phyloP scores from a whole-genome alignment of 35 echinoderm and acorn worm genomes.

The Amphiura filiformis region DNA sequence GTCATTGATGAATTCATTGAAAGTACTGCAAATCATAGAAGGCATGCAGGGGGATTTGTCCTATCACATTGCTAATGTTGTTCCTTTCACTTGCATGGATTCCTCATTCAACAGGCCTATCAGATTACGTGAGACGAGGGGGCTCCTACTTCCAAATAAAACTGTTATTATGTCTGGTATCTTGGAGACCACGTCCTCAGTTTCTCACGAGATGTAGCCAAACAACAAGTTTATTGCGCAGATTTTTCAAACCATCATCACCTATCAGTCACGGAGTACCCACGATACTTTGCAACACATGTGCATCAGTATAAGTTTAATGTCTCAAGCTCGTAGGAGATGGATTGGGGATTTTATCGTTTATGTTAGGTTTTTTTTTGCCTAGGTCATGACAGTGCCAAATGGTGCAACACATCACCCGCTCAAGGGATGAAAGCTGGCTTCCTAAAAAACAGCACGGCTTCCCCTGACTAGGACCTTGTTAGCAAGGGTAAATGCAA shows the following conservation, averaged over 20 bases:
- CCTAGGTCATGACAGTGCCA: not conserved
- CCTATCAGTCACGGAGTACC: not conserved
- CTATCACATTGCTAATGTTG: too few relatives aligned
- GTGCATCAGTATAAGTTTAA: not conserved
- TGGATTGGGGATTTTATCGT: too few relatives aligned
- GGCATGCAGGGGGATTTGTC: too few relatives aligned
- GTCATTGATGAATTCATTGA: too few relatives aligned
- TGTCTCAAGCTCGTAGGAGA: not conserved
- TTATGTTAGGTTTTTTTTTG: not conserved
- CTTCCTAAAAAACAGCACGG: not conserved
- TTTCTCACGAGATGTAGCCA: not conserved
- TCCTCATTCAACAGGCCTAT: not conserved
- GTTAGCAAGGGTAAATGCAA: not conserved
- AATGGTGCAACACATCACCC: not conserved
- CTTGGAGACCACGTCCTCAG: not conserved
- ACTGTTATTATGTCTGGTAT: not conserved
- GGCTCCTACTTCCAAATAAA: not conserved
- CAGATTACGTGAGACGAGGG: not conserved
- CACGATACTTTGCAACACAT: not conserved
- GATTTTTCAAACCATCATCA: not conserved
- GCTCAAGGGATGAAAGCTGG: not conserved
- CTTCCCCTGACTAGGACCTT: constrained; percentile 2
- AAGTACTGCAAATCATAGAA: too few relatives aligned
- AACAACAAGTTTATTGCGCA: not conserved
- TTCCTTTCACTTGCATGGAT: not conserved